Conservation (phyloP, 2,113 vertebrate species). For the Festucalex cinctus region DNA sequence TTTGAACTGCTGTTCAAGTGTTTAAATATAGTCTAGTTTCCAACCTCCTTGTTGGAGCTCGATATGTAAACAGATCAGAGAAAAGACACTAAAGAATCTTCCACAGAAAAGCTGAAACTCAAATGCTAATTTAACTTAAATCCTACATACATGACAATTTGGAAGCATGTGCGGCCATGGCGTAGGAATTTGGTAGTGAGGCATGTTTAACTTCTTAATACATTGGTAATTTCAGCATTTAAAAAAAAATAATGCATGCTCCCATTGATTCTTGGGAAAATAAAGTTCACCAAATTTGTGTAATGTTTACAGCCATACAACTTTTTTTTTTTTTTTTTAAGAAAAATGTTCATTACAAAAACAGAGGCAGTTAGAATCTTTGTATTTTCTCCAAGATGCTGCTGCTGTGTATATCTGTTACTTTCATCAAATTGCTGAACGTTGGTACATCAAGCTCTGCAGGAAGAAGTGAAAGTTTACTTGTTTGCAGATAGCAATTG, state of each 20-base stretch:
- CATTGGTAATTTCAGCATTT: background rate
- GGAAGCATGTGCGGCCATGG: no score
- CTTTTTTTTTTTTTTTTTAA: background rate
- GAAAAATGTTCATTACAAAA: no score
- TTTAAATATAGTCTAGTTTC: background rate
- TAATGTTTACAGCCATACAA: background rate
- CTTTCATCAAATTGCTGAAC: background rate
- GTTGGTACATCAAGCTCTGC: background rate
- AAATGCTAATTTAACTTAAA: background rate
- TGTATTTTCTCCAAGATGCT: background rate
- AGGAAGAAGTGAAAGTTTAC: background rate
- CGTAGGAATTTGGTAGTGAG: background rate
- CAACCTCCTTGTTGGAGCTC: background rate
- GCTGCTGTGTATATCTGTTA: background rate
- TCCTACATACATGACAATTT: background rate
- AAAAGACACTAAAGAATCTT: background rate
- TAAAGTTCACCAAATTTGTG: background rate
- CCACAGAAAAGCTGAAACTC: background rate
- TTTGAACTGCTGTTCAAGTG: background rate
- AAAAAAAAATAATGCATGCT: background rate
- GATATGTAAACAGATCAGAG: background rate
- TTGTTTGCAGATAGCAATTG: background rate
- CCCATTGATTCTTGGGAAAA: background rate
- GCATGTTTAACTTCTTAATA: background rate
- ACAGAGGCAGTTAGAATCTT: no score